A percentile compares a stretch with the other conserved stretches of the same genome.
These are phyloP conservation scores for Temnothorax ravouxi DNA, from an alignment of 2,888 invertebrate genomes.

Conservation along the genomic window DNA sequence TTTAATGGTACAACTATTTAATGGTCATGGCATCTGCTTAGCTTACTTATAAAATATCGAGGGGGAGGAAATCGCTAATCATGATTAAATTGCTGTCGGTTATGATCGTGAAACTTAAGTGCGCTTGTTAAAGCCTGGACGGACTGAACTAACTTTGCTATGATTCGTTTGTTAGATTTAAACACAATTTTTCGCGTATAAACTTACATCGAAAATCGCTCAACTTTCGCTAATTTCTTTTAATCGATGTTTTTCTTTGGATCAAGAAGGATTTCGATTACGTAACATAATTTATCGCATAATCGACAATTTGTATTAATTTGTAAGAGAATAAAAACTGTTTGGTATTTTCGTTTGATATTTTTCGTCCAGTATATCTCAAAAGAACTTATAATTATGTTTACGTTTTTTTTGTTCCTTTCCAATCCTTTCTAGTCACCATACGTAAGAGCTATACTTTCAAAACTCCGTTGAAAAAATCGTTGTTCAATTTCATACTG, in stretches of 20 bases:
- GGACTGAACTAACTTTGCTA: constrained; percentile 73
- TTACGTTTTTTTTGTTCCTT: neutral
- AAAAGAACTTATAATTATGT: neutral
- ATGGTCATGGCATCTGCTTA: constrained; percentile 12
- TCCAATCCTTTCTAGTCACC: neutral
- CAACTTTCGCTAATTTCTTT: constrained; percentile 1
- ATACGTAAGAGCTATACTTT: constrained; percentile 23
- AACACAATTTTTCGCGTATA: constrained; percentile 58
- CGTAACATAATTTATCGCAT: constrained; percentile 4
- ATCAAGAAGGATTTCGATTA: constrained; percentile 9
- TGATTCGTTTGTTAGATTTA: constrained; percentile 66
- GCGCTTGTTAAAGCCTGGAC: constrained; percentile 73
- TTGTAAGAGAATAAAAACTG: constrained; percentile 23
- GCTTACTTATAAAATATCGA: constrained; percentile 27
- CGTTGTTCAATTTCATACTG: constrained; percentile 33
- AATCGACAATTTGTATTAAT: neutral
- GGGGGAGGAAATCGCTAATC: neutral
- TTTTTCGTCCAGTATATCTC: neutral
- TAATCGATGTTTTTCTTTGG: constrained; percentile 2
- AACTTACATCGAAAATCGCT: constrained; percentile 51
- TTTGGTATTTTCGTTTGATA: constrained; percentile 13
- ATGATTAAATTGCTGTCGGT: constrained; percentile 11
- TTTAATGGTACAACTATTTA: constrained; percentile 4
- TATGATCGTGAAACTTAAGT: constrained; percentile 58
- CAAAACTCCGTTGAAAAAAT: constrained; percentile 16